Conservation (phyloP, 2,888 invertebrate species). For the Cephalotes varians region DNA sequence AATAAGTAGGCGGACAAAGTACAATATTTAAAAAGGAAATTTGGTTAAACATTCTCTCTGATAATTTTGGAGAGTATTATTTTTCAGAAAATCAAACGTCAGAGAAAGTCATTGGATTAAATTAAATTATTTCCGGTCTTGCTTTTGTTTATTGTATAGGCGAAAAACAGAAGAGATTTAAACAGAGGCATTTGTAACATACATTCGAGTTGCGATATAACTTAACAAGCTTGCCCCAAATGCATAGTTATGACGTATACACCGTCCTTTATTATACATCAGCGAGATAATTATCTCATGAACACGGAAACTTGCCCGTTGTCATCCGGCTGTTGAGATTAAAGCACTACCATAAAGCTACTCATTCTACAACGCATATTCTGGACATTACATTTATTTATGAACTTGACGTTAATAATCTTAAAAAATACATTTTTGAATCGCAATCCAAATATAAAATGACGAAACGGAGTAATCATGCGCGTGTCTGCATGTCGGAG, state of each 20-base stretch:
- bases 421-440: background rate
- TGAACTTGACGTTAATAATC: background rate
- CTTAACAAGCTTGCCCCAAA: slow-evolving; percentile 39
- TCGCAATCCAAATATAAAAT: background rate
- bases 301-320: slow-evolving; percentile 42
- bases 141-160: slow-evolving; percentile 22
- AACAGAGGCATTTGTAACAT: background rate
- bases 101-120: background rate
- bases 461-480: background rate
- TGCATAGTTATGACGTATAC: slow-evolving; percentile 17
- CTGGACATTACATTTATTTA: background rate
- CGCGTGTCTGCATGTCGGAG: background rate
- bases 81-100: background rate
- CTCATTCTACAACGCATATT: background rate
- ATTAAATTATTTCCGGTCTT: background rate
- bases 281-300: slow-evolving; percentile 45
- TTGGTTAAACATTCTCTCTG: background rate
- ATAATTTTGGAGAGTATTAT: background rate
- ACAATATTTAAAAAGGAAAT: background rate
- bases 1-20: background rate
- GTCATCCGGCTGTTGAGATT: slow-evolving; percentile 38
- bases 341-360: slow-evolving; percentile 8
- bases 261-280: slow-evolving; percentile 16
- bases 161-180: background rate
- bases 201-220: slow-evolving; percentile 16